These are phyloP conservation scores for Zosterops pallidus DNA, from an alignment of 2,113 vertebrate species.

Conservation along the genomic window DNA sequence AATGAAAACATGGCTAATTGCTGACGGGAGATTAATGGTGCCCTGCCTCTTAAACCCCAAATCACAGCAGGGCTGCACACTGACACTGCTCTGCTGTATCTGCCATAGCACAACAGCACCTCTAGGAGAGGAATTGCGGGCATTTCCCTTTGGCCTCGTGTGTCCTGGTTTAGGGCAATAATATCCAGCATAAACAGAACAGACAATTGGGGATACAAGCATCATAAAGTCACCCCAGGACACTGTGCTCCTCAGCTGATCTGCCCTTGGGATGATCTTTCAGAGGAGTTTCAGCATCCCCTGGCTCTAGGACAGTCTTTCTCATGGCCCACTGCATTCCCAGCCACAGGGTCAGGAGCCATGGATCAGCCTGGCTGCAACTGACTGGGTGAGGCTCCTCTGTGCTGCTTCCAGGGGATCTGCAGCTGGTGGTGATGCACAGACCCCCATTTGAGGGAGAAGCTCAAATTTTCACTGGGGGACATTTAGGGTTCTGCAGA, in stretches of 20 bases:
- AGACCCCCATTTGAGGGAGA: accelerated
- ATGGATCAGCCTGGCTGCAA: accelerated
- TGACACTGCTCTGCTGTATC: neutral
- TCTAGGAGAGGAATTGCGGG: neutral
- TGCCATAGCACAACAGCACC: neutral
- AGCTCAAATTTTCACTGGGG: neutral
- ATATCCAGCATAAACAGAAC: neutral
- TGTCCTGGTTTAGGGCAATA: neutral
- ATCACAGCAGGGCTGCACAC: neutral
- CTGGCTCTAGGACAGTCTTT: neutral
- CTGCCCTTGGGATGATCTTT: neutral
- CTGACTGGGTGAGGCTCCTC: neutral
- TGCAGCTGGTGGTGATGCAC: accelerated
- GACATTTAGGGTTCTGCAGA: neutral
- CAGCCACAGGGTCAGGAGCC: neutral
- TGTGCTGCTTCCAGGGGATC: neutral
- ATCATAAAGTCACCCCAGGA: neutral
- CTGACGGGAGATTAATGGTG: neutral
- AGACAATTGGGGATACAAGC: neutral
- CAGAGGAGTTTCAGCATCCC: neutral
- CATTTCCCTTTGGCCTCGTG: neutral
- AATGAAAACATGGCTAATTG: neutral
- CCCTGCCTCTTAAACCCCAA: neutral
- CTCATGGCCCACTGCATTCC: accelerated
- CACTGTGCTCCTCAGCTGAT: neutral